Evolutionary conservation across 2,797 vertebrate genomes (phyloP).

Genomic region (Anolis apletophallus): DNA sequence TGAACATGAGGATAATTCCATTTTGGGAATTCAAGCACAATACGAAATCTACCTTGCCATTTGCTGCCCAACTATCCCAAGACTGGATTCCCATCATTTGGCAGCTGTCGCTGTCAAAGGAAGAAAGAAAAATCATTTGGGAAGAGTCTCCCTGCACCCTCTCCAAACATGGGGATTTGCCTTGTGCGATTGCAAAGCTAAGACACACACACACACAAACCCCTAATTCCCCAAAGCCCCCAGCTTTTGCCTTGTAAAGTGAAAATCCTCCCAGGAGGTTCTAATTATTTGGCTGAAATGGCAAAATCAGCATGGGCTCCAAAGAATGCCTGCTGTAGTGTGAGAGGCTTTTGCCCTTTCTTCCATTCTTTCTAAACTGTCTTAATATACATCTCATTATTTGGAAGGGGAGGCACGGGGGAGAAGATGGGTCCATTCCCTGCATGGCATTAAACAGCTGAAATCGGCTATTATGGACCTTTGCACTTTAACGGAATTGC

Average conservation of each 20-base stretch:
- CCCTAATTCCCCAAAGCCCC: not conserved
- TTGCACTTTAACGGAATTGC: constrained; percentile 32
- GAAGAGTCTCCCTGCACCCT: not conserved
- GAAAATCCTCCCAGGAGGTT: constrained; percentile 63
- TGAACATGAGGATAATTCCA: constrained; percentile 45
- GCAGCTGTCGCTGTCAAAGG: constrained; percentile 27
- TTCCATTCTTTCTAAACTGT: constrained; percentile 54
- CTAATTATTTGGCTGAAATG: constrained; percentile 68
- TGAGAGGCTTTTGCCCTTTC: constrained; percentile 42
- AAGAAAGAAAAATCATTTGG: constrained; percentile 20
- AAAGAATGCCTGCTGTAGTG: constrained; percentile 36
- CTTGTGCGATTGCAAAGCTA: not conserved
- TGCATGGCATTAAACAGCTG: not conserved
- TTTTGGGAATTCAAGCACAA: not conserved
- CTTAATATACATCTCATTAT: constrained; percentile 53
- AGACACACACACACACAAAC: constrained; percentile 2
- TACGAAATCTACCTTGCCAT: not conserved
- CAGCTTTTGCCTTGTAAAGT: constrained; percentile 62
- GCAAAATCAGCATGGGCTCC: constrained; percentile 62
- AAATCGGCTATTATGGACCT: not conserved
- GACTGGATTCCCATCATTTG: constrained; percentile 42
- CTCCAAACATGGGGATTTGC: not conserved
- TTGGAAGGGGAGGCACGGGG: not conserved
- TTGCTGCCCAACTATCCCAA: constrained; percentile 11
- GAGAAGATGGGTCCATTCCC: constrained; percentile 21